Evolutionary conservation across 2,888 invertebrate genomes (phyloP), one percentile per base, ranked within the genome.

Genomic region (Cephalotes varians): DNA sequence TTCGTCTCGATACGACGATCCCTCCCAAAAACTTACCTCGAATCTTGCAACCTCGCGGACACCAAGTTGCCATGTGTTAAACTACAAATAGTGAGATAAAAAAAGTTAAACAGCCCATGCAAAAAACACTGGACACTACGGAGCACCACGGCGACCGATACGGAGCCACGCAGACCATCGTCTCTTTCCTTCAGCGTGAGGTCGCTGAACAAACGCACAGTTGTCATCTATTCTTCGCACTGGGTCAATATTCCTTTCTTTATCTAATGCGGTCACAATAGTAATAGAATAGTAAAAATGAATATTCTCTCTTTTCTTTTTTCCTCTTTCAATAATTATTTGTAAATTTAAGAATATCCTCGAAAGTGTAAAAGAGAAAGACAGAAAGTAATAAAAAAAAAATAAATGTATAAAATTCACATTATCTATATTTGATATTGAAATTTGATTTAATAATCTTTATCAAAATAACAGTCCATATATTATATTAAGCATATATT

Each of bases 11-110:
- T 67, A 80, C 82, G 83, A 85, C n/a, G n/a, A n/a, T n/a, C 85
- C 88, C 87, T 91, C 88, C 91, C 91, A 90, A 91, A 91, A 93
- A 94, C 94, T 94, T 94, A 94, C 93, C 93, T 94, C 93, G 88
- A 91, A 87, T 88, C 91, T 92, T 87, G 92, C 89, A 90, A 92
- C 89, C 89, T 92, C 92, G 91, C 90, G 90, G 86, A 86, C 91
- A 90, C 89, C 92, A 89, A 91, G 83, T 90, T 91, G 91, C 92
- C 92, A 88, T 91, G 89, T 89, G 91, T 93, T 92, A 90, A 91
- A 93, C 93, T 93, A 93, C 91, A 93, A 92, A 93, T 92, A 92
- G 90, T 91, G 92, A 91, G 89, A 89, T 88, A 88, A 87, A 90
- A 90, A 90, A 89, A 92, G 86, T 91, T 90, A 91, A 90, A 93